phyloP scores from a whole-genome alignment of 2,888 invertebrate genomes.

The Drosophila picticornis region DNA sequence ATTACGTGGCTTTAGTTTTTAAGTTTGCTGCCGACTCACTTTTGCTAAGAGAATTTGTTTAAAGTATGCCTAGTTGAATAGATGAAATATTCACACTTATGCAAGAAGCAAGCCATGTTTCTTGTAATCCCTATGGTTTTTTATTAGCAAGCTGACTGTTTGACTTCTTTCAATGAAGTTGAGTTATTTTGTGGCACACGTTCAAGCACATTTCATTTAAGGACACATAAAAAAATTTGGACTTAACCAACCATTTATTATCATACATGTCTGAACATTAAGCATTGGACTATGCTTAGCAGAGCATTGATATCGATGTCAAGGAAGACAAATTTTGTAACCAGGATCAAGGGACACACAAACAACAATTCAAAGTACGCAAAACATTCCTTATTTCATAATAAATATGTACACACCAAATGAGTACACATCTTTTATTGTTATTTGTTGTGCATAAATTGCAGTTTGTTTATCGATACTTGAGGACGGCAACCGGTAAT shows the following conservation, averaged over 20 bases:
- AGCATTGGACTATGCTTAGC: neutral
- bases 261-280: neutral
- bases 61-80: neutral
- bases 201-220: neutral
- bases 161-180: neutral
- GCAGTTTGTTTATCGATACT: neutral
- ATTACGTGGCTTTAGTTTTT: neutral
- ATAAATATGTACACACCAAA: neutral
- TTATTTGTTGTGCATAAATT: constrained; percentile 8
- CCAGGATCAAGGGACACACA: neutral
- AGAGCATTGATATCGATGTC: neutral
- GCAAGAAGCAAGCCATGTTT: neutral
- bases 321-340: neutral
- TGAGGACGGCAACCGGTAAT: neutral
- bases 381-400: constrained; percentile 1
- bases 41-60: neutral
- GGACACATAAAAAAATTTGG: neutral
- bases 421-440: too few relatives aligned
- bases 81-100: neutral
- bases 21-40: neutral
- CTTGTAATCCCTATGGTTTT: neutral
- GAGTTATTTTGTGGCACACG: neutral
- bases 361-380: neutral
- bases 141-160: neutral
- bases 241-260: neutral